phyloP scores from a whole-genome alignment of 2,888 invertebrate species.

The Ectemnius cavifrons region DNA sequence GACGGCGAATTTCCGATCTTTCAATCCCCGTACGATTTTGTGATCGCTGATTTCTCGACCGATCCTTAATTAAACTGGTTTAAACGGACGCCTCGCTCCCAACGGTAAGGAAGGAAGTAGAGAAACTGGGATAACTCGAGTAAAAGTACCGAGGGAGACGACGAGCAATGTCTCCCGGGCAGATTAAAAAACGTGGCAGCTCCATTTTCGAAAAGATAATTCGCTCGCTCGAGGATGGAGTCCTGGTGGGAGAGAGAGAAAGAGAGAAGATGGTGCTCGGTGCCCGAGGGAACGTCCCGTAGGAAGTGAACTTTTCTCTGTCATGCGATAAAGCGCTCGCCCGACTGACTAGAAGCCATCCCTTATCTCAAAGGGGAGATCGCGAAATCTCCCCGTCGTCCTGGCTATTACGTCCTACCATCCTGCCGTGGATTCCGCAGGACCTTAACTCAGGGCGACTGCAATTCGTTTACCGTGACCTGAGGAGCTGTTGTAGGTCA shows the following conservation, averaged over 20 bases:
- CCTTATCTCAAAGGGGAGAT: constrained; percentile 14
- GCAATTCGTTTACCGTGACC: too few relatives aligned
- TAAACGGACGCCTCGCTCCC: not conserved
- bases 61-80: constrained; percentile 4
- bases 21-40: not conserved
- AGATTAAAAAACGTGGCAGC: constrained; percentile 19
- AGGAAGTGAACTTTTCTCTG: constrained; percentile 1
- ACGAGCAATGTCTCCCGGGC: not conserved
- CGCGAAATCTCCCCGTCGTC: constrained; percentile 9
- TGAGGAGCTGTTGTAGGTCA: too few relatives aligned
- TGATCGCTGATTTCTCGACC: not conserved
- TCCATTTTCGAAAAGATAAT: constrained; percentile 18
- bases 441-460: too few relatives aligned
- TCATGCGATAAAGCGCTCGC: constrained; percentile 1
- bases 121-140: not conserved
- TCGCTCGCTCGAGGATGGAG: not conserved
- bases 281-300: not conserved
- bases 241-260: too few relatives aligned
- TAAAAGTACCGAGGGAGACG: not conserved
- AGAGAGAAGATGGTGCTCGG: too few relatives aligned
- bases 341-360: constrained; percentile 4
- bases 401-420: not conserved
- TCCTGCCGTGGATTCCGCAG: too few relatives aligned
- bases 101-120: not conserved
- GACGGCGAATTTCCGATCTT: not conserved